Conservation (phyloP, 2,113 vertebrate genomes). For the Todiramphus saurophagus region DNA sequence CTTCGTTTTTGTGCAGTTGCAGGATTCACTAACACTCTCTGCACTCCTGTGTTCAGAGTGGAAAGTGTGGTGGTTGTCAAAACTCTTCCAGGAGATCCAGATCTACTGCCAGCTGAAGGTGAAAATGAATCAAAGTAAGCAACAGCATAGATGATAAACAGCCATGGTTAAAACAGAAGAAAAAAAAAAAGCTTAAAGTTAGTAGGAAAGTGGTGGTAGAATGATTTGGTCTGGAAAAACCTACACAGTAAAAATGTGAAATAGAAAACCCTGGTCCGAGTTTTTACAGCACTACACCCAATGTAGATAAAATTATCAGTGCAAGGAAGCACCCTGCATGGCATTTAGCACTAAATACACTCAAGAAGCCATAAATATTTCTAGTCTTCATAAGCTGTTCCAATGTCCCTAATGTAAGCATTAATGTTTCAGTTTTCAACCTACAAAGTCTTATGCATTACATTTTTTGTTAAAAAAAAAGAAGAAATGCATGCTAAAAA, state of each 20-base stretch:
- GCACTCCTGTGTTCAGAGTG: conserved; percentile 88
- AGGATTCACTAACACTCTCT: conserved; percentile 83
- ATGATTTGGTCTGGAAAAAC: conserved; percentile 41
- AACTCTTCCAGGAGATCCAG: conserved; percentile 94
- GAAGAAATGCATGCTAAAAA: too few species aligned
- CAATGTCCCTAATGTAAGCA: not conserved
- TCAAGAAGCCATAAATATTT: not conserved
- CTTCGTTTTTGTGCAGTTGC: conserved; percentile 86
- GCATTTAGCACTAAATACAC: not conserved
- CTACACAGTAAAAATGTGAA: not conserved
- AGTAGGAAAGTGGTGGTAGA: not conserved
- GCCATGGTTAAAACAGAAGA: not conserved
- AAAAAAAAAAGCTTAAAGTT: not conserved
- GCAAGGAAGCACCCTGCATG: not conserved
- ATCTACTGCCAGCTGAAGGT: conserved; percentile 91
- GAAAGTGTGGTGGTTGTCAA: conserved; percentile 90
- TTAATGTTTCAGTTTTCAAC: not conserved
- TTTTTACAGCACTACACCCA: not conserved
- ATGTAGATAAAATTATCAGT: not conserved
- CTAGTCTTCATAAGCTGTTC: not conserved
- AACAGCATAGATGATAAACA: not conserved
- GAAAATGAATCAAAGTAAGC: conserved; percentile 45
- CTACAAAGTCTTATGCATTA: not conserved
- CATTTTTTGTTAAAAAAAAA: not conserved
- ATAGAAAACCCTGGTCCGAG: not conserved